phyloP scores from a whole-genome alignment of 2,797 vertebrate genomes.

The Epinephelus malabaricus region DNA sequence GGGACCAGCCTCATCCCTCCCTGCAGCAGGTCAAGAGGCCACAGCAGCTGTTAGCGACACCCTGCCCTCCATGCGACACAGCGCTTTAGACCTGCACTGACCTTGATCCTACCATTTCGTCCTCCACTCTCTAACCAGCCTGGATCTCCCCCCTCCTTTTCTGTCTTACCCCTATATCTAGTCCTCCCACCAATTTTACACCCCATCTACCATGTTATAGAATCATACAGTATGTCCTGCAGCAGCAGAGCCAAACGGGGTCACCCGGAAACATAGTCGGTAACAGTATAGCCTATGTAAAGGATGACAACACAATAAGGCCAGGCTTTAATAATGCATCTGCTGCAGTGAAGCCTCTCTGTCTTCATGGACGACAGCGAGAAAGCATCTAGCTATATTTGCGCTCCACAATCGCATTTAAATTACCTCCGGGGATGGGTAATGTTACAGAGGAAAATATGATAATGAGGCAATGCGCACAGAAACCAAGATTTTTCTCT shows the following conservation, averaged over 20 bases:
- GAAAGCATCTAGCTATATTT: conserved; percentile 27
- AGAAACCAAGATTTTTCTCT: conserved; percentile 21
- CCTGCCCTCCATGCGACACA: conserved; percentile 35
- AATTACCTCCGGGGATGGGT: conserved; percentile 32
- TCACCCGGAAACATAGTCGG: conserved; percentile 49
- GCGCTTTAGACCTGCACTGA: conserved; percentile 43
- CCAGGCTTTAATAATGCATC: conserved; percentile 75
- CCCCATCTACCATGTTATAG: background rate
- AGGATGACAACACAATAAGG: conserved; percentile 65
- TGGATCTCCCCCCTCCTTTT: background rate
- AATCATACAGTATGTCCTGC: conserved; percentile 24
- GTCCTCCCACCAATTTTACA: background rate
- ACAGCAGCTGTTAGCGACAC: conserved; percentile 72
- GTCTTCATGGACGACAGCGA: conserved; percentile 29
- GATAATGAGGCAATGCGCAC: conserved; percentile 22
- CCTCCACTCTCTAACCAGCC: conserved; percentile 11
- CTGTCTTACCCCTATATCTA: background rate
- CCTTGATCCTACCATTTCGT: conserved; percentile 35
- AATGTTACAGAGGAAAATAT: conserved; percentile 35
- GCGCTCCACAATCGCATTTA: conserved; percentile 17
- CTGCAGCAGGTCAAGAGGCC: conserved; percentile 75
- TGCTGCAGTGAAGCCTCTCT: conserved; percentile 34
- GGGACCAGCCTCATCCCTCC: conserved; percentile 53
- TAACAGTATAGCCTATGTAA: conserved; percentile 54
- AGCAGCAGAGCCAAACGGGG: conserved; percentile 53